phyloP scores from a whole-genome alignment of 2,113 vertebrate species.

The Hypocryptadius cinnamomeus region DNA sequence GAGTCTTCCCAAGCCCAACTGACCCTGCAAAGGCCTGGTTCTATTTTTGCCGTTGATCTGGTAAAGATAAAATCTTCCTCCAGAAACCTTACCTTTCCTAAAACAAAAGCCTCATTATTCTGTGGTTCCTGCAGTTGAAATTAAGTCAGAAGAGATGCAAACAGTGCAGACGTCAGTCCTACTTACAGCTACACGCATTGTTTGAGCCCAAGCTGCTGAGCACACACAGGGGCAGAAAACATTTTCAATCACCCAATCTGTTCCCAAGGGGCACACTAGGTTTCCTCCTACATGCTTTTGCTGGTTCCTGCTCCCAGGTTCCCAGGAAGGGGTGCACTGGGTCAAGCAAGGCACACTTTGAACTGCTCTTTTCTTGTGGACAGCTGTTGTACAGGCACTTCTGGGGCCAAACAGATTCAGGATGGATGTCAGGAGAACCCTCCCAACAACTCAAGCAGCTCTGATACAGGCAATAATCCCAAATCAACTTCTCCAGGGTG shows the following conservation, averaged over 20 bases:
- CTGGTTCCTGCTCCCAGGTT: background rate
- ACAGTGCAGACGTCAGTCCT: background rate
- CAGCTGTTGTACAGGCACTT: background rate
- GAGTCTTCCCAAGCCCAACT: background rate
- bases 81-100: background rate
- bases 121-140: background rate
- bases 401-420: background rate
- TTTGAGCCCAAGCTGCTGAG: background rate
- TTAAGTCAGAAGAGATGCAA: background rate
- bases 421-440: background rate
- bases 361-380: background rate
- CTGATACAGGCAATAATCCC: background rate
- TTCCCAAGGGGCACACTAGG: background rate
- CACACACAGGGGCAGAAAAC: background rate
- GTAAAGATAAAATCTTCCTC: constrained; percentile 29
- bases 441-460: background rate
- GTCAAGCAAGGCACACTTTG: background rate
- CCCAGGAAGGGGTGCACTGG: background rate
- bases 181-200: background rate
- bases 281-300: background rate
- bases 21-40: background rate
- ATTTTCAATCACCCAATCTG: background rate
- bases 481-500: background rate
- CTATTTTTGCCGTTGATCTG: background rate
- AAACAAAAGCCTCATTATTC: constrained; percentile 34